Evolutionary conservation across 2,888 invertebrate genomes (phyloP).

Genomic region (Monopis laevigella): DNA sequence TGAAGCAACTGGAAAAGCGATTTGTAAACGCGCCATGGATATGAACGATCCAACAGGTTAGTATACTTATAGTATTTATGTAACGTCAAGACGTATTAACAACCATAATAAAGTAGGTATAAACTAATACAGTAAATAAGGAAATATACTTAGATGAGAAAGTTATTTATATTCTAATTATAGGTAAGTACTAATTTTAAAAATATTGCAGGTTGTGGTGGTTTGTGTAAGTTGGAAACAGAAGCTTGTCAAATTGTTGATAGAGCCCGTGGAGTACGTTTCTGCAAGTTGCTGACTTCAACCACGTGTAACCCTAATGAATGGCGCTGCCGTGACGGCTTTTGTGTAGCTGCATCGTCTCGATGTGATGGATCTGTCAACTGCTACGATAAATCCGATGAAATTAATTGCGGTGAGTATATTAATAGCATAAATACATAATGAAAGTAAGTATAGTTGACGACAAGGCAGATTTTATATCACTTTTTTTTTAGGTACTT

Average conservation of each 20-base stretch:
- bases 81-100: no score
- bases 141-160: no score
- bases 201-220: conserved; percentile 67
- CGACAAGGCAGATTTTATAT: no score
- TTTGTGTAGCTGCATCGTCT: conserved; percentile 71
- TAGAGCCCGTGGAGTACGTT: conserved; percentile 53
- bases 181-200: no score
- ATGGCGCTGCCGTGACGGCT: conserved; percentile 77
- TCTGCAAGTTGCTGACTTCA: conserved; percentile 65
- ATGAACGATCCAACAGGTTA: conserved; percentile 68
- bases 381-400: conserved; percentile 79
- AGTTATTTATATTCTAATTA: no score
- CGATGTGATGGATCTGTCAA: conserved; percentile 78
- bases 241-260: conserved; percentile 73
- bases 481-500: no score
- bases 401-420: conserved; percentile 74
- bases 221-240: conserved; percentile 69
- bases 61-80: conserved; percentile 12
- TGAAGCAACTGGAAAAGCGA: conserved; percentile 66
- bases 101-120: no score
- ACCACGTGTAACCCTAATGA: conserved; percentile 70
- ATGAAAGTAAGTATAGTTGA: no score
- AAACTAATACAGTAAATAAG: no score
- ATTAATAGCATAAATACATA: no score
- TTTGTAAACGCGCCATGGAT: conserved; percentile 62